phyloP scores from a whole-genome alignment of 1,140 invertebrate species.

The Psix sp. region DNA sequence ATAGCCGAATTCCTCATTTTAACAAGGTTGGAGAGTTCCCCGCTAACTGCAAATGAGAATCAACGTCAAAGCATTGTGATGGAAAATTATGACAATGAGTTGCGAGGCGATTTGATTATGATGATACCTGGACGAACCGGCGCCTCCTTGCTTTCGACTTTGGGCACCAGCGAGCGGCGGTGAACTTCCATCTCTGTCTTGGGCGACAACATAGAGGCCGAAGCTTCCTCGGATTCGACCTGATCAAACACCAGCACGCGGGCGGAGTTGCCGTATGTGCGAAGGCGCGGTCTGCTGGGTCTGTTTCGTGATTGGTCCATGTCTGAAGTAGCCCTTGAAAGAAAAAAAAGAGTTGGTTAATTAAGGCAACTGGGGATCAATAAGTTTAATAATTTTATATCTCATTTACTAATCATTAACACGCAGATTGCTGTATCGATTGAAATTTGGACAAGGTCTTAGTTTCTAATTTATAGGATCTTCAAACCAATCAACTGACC shows the following conservation, averaged over 20 bases:
- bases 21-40: conserved; percentile 85
- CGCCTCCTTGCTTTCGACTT: conserved; percentile 73
- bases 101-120: background rate
- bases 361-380: background rate
- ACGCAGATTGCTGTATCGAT: too few relatives aligned
- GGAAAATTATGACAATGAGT: background rate
- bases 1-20: conserved; percentile 91
- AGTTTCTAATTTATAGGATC: too few relatives aligned
- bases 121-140: conserved; percentile 69
- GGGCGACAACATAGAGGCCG: conserved; percentile 7
- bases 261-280: conserved; percentile 78
- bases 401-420: background rate
- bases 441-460: too few relatives aligned
- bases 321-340: conserved; percentile 6
- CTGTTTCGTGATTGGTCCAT: conserved; percentile 74
- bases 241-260: conserved; percentile 78
- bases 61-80: background rate
- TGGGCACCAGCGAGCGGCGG: conserved; percentile 56
- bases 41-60: conserved; percentile 66
- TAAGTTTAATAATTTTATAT: background rate
- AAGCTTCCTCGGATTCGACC: conserved; percentile 65
- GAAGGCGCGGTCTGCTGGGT: conserved; percentile 74
- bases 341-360: background rate
- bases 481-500: too few relatives aligned
- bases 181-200: conserved; percentile 61